These are phyloP conservation scores for Eledona agricola DNA, from an alignment of 2,888 invertebrate species.

Conservation along the genomic window DNA sequence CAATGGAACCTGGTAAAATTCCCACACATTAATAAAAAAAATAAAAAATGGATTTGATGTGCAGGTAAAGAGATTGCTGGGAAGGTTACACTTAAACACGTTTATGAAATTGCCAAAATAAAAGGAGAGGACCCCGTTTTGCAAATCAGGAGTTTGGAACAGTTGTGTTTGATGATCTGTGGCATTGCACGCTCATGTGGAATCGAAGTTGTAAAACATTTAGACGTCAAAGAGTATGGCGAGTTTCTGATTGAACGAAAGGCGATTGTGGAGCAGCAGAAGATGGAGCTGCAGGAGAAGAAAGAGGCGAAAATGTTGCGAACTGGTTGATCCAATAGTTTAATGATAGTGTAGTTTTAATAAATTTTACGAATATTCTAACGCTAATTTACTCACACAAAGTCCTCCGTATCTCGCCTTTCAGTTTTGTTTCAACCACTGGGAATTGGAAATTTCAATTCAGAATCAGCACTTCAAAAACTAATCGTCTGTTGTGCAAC, in stretches of 20 bases:
- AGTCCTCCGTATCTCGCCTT: neutral
- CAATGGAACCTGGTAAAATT: conserved; percentile 70
- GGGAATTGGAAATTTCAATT: no score
- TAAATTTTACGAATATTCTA: conserved; percentile 1
- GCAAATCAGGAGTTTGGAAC: conserved; percentile 70
- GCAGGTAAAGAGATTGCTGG: conserved; percentile 82
- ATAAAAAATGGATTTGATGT: conserved; percentile 34
- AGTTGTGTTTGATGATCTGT: conserved; percentile 82
- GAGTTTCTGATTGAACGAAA: conserved; percentile 82
- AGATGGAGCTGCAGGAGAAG: conserved; percentile 79
- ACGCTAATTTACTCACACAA: conserved; percentile 1
- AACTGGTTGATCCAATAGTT: conserved; percentile 66
- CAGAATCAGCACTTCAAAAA: no score
- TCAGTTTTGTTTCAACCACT: no score
- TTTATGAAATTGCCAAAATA: conserved; percentile 98
- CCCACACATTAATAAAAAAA: neutral
- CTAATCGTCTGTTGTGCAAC: no score
- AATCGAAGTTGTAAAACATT: conserved; percentile 80
- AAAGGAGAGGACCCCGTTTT: conserved; percentile 87
- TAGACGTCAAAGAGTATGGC: conserved; percentile 83
- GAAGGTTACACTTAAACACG: conserved; percentile 90
- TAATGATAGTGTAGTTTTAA: conserved; percentile 1
- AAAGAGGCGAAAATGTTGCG: conserved; percentile 92
- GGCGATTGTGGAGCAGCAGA: conserved; percentile 75
- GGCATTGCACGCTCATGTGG: conserved; percentile 83